phyloP scores from a whole-genome alignment of 2,113 vertebrate species.

The Scomber japonicus region DNA sequence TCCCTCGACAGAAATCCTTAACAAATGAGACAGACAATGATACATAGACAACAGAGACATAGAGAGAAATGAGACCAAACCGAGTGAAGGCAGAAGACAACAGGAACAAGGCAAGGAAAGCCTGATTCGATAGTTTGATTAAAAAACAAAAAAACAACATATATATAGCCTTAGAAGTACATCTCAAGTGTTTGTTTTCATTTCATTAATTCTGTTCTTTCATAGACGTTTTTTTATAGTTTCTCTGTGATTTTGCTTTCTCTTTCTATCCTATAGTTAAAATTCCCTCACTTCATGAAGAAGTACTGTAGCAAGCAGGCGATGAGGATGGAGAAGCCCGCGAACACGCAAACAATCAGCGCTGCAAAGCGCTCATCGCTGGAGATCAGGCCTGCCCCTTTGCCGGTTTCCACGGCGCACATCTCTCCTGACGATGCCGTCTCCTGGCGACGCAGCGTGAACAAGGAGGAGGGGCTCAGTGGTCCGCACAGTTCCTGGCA shows the following conservation, averaged over 20 bases:
- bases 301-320: constrained; percentile 99
- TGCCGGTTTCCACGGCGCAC: constrained; percentile 79
- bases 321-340: constrained; percentile 93
- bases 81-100: constrained; percentile 59
- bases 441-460: constrained; percentile 89
- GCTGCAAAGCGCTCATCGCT: constrained; percentile 97
- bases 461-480: constrained; percentile 93
- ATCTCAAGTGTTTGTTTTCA: constrained; percentile 85
- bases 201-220: constrained; percentile 73
- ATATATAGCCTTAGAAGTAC: constrained; percentile 88
- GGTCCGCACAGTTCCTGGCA: constrained; percentile 96
- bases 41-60: constrained; percentile 53
- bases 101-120: constrained; percentile 79
- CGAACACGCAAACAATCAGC: constrained; percentile 93
- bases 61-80: constrained; percentile 58
- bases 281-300: constrained; percentile 94
- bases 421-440: constrained; percentile 82
- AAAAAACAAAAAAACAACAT: constrained; percentile 83
- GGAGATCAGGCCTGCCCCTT: constrained; percentile 88
- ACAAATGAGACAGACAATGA: constrained; percentile 58
- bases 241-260: constrained; percentile 75
- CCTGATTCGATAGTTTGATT: constrained; percentile 90
- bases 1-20: constrained; percentile 67
- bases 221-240: constrained; percentile 62
- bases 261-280: constrained; percentile 77